A percentile compares a stretch with the other conserved stretches of the same genome.
Evolutionary conservation across 1,140 invertebrate species (phyloP).

Genomic region (Muscidifurax raptorellus): DNA sequence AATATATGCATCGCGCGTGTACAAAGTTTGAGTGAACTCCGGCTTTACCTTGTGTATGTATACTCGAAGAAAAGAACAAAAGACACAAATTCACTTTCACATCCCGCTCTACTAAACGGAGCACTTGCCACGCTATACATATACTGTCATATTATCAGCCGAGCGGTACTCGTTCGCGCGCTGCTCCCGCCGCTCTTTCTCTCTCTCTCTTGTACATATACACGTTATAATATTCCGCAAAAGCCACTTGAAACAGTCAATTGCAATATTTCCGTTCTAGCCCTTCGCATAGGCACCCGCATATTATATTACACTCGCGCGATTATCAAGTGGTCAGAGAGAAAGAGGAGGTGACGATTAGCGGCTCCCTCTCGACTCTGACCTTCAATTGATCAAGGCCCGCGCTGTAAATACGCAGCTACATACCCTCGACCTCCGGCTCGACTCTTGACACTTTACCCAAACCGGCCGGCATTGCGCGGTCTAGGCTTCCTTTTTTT

Average conservation of each 20-base stretch:
- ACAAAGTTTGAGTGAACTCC: neutral
- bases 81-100: neutral
- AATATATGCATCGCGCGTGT: neutral
- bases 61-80: neutral
- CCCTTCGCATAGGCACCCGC: neutral
- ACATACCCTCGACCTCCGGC: constrained; percentile 38
- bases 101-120: neutral
- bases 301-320: constrained; percentile 3
- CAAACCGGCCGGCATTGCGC: neutral
- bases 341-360: constrained; percentile 39
- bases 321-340: constrained; percentile 6
- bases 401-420: neutral
- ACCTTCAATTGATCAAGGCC: constrained; percentile 42
- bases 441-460: neutral
- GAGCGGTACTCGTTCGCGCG: neutral
- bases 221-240: neutral
- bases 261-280: constrained; percentile 36
- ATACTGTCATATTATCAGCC: too few species aligned
- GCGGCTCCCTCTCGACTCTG: constrained; percentile 38
- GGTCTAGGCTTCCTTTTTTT: neutral
- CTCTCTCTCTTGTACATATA: too few species aligned
- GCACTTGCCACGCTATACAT: neutral
- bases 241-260: constrained; percentile 28
- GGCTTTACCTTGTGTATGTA: neutral
- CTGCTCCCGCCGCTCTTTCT: neutral